A percentile compares a stretch with the other conserved stretches of the same genome.
phyloP scores from a whole-genome alignment of 2,888 invertebrate genomes.

The Pseudeuparius sepicola region DNA sequence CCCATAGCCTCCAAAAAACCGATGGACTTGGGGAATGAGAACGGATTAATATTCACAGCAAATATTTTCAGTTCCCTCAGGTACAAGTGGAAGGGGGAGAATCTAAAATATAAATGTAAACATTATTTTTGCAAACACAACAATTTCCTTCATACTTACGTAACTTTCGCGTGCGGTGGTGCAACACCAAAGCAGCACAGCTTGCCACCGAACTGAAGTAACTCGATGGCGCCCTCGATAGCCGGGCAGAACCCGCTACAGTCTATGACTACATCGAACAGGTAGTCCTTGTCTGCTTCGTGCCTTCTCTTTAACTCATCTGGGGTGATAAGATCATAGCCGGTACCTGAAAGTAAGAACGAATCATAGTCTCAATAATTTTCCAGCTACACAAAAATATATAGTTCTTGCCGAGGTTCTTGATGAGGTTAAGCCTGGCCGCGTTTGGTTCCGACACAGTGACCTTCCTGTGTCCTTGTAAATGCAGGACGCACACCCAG shows the following conservation, averaged over 20 bases:
- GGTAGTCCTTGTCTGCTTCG: slow-evolving; percentile 35
- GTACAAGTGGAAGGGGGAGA: slow-evolving; percentile 51
- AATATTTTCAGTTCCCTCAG: slow-evolving; percentile 53
- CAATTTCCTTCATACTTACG: too few species aligned
- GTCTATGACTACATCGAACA: slow-evolving; percentile 58
- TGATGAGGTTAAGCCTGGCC: slow-evolving; percentile 41
- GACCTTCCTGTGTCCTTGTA: slow-evolving; percentile 58
- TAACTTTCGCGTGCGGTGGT: slow-evolving; percentile 41
- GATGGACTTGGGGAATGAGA: slow-evolving; percentile 53
- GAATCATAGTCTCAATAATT: too few species aligned
- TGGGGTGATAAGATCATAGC: slow-evolving; percentile 48
- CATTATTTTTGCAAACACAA: slow-evolving; percentile 3
- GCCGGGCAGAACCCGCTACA: slow-evolving; percentile 64
- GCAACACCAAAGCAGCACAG: slow-evolving; percentile 62
- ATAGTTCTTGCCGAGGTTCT: slow-evolving; percentile 42
- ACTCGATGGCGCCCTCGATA: slow-evolving; percentile 50
- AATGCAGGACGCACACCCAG: slow-evolving; percentile 55
- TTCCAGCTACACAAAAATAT: slow-evolving; percentile 1
- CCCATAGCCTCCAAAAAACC: slow-evolving; percentile 54
- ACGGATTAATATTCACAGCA: slow-evolving; percentile 60
- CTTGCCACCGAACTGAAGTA: slow-evolving; percentile 51
- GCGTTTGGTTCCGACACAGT: slow-evolving; percentile 57
- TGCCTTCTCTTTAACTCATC: slow-evolving; percentile 41
- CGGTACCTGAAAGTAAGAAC: slow-evolving; percentile 44
- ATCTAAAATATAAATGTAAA: slow-evolving; percentile 33